phyloP scores from a whole-genome alignment of 2,888 invertebrate genomes.

The Fragum fragum region DNA sequence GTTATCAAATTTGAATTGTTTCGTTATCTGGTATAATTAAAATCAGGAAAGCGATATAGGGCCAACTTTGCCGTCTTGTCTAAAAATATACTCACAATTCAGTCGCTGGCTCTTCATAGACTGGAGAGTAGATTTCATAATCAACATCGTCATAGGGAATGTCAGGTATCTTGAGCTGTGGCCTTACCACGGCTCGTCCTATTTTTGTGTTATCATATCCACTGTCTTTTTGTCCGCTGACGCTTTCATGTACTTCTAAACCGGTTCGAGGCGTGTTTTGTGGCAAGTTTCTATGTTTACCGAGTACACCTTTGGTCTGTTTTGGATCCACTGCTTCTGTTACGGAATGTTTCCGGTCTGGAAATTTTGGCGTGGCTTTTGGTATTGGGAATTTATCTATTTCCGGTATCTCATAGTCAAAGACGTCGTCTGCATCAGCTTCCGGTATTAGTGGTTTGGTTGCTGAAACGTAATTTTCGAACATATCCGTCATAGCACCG shows the following conservation, averaged over 20 bases:
- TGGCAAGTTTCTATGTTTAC: not conserved
- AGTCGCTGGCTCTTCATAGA: not conserved
- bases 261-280: not conserved
- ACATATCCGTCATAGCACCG: no score
- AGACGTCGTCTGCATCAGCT: not conserved
- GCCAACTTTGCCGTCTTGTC: no score
- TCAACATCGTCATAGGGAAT: not conserved
- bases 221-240: not conserved
- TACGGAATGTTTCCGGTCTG: not conserved
- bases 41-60: no score
- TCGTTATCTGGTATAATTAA: no score
- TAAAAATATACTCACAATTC: no score
- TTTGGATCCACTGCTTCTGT: not conserved
- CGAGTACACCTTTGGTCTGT: not conserved
- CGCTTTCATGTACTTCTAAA: not conserved
- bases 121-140: not conserved
- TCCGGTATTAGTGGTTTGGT: no score
- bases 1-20: no score
- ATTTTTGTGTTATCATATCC: conserved; percentile 15
- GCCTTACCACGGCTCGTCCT: conserved; percentile 5
- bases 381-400: not conserved
- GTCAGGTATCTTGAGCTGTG: not conserved
- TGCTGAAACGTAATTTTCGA: no score
- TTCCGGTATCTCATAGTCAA: conserved; percentile 4
- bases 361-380: not conserved